These are phyloP conservation scores for Nemopilema nomurai DNA, from an alignment of 30 jellyfish, hydroid and myxozoan species.

Conservation along the genomic window DNA sequence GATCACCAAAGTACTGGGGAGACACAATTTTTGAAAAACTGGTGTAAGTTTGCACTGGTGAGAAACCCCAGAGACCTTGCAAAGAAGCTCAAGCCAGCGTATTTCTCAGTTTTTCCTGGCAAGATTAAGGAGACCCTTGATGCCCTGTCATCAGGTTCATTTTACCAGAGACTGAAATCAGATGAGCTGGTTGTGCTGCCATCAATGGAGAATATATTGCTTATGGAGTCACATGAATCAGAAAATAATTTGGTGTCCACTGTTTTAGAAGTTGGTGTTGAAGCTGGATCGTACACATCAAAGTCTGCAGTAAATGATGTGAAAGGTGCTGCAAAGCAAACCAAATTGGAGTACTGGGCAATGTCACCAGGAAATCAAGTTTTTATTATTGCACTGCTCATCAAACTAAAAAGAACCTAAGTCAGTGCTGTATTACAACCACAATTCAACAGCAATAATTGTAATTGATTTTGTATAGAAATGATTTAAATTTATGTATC, in stretches of 20 bases:
- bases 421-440: background rate
- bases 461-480: no score
- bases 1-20: slow-evolving; percentile 22
- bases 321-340: slow-evolving; percentile 16
- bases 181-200: slow-evolving; percentile 69
- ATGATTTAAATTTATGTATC: no score
- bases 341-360: slow-evolving; percentile 61
- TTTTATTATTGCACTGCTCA: slow-evolving; percentile 55
- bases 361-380: slow-evolving; percentile 50
- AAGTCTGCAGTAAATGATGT: slow-evolving; percentile 53
- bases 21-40: slow-evolving; percentile 36
- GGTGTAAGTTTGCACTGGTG: slow-evolving; percentile 68
- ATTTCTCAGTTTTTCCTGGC: slow-evolving; percentile 62
- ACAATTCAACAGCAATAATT: background rate
- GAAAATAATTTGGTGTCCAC: slow-evolving; percentile 29
- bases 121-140: slow-evolving; percentile 63
- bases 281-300: slow-evolving; percentile 46
- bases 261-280: slow-evolving; percentile 63
- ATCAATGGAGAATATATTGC: slow-evolving; percentile 26
- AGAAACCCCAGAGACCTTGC: slow-evolving; percentile 46
- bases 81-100: slow-evolving; percentile 30
- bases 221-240: slow-evolving; percentile 45
- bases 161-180: slow-evolving; percentile 57
- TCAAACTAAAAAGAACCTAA: slow-evolving; percentile 30
- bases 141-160: slow-evolving; percentile 65